phyloP scores from a whole-genome alignment of 2,888 invertebrate genomes.

The Diadromus collaris region DNA sequence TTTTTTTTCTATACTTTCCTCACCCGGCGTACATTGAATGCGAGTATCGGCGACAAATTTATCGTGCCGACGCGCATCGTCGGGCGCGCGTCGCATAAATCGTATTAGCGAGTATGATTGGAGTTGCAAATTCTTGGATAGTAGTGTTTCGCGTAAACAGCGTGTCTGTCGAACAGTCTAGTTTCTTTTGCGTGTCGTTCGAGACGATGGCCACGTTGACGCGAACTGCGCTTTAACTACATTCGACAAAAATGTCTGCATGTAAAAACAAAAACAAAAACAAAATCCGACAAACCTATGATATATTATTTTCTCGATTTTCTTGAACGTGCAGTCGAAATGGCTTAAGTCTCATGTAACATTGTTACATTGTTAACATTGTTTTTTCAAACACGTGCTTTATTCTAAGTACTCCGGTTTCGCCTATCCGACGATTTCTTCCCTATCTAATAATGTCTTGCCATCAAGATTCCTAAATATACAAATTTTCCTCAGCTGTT shows the following conservation, averaged over 20 bases:
- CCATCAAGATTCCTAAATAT: background rate
- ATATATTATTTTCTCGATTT: background rate
- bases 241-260: background rate
- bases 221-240: background rate
- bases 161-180: constrained; percentile 1
- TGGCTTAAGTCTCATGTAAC: background rate
- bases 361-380: background rate
- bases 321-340: background rate
- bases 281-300: background rate
- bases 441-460: background rate
- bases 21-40: background rate
- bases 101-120: constrained; percentile 27
- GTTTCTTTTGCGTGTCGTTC: background rate
- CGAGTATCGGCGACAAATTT: background rate
- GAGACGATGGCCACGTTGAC: constrained; percentile 1
- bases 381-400: background rate
- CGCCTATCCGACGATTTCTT: background rate
- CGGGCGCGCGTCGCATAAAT: constrained; percentile 12
- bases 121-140: constrained; percentile 5
- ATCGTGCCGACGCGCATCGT: background rate
- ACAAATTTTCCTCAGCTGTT: background rate
- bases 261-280: background rate
- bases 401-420: background rate
- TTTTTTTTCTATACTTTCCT: no score
- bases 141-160: background rate